Evolutionary conservation across 2,888 invertebrate genomes (phyloP).

Genomic region (Caradrina kadenii): DNA sequence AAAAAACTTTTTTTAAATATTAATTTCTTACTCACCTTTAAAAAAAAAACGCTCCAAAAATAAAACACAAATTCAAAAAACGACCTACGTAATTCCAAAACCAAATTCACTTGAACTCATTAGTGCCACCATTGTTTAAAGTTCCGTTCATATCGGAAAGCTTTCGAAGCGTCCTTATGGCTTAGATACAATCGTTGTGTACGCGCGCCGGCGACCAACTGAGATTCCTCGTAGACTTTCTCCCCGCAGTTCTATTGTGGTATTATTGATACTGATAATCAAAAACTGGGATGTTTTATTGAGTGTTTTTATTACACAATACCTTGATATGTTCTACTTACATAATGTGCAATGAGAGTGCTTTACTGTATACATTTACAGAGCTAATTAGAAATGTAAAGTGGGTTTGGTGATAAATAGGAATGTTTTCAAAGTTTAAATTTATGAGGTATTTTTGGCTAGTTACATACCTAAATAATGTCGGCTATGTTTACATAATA

Average conservation of each 20-base stretch:
- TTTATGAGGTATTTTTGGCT: slow-evolving; percentile 1
- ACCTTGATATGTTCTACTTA: slow-evolving; percentile 15
- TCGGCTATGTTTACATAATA: not conserved
- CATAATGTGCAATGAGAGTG: slow-evolving; percentile 21
- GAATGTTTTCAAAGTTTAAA: not conserved
- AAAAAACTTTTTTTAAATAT: not conserved
- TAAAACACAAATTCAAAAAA: slow-evolving; percentile 17
- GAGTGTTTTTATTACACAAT: slow-evolving; percentile 30
- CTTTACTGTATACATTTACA: not conserved
- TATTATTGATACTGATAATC: slow-evolving; percentile 36
- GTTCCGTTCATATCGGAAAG: slow-evolving; percentile 36
- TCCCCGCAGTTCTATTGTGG: slow-evolving; percentile 25
- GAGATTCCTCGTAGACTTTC: slow-evolving; percentile 36
- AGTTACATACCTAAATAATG: not conserved
- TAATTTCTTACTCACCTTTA: slow-evolving; percentile 29
- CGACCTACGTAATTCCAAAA: slow-evolving; percentile 20
- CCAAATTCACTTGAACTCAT: slow-evolving; percentile 44
- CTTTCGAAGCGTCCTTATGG: slow-evolving; percentile 2
- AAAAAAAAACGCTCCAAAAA: not conserved
- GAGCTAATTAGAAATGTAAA: not conserved
- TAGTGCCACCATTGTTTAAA: slow-evolving; percentile 53
- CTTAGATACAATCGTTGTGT: slow-evolving; percentile 45
- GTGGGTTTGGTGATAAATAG: not conserved
- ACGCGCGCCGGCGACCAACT: slow-evolving; percentile 46
- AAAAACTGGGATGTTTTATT: slow-evolving; percentile 26